Base-by-base conservation (phyloP, 2,113 vertebrate species). In the Lichenostomus cassidix region DNA sequence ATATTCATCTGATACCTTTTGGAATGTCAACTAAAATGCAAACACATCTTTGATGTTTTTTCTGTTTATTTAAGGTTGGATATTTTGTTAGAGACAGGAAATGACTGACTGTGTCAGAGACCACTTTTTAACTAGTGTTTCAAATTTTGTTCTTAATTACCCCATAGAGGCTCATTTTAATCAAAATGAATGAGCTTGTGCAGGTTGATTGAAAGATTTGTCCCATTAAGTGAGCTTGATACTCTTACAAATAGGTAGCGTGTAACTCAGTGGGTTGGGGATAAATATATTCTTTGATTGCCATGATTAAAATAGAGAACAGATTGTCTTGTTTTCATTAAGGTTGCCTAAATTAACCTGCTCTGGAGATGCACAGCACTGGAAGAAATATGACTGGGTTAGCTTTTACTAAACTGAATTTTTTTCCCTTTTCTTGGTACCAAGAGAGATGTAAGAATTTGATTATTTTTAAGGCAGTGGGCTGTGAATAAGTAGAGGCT, bases 31-130 rank as follows among this genome's bases (percentile, higher is more conserved):
- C 58, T 82, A 39, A 74, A 92, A 92, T 76, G n/a, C 56, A 87
- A 86, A 84, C n/a, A 91, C 25, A 88, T 80, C 75, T 91, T 95
- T 90, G 85, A 83, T 91, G 75, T 75, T 92, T 50, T 91, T 91
- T 95, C 10, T 92, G 74, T 80, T 95, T 91, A 74, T 88, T 50
- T 80, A 95, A 95, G 33, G 16, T 46, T 95, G 59, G 37, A 59
- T 83, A 9, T 95, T 95, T 79, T 0, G 0, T 63, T 70, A 83
- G 41, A 76, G 62, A 18, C 29, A 28, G 75, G 91, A 96, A 90
- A 79, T 90, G 52, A 62, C 31, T 88, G 78, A 50, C 37, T 90
- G n/a, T 4, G 0, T 83, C 52, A 80, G 67, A 94, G 44, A 50
- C 7, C 69, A 22, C 33, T 90, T 90, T 50, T 47, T 65, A 83